Conservation (phyloP, 2,113 vertebrate genomes). For the Sebastes schlegelii region DNA sequence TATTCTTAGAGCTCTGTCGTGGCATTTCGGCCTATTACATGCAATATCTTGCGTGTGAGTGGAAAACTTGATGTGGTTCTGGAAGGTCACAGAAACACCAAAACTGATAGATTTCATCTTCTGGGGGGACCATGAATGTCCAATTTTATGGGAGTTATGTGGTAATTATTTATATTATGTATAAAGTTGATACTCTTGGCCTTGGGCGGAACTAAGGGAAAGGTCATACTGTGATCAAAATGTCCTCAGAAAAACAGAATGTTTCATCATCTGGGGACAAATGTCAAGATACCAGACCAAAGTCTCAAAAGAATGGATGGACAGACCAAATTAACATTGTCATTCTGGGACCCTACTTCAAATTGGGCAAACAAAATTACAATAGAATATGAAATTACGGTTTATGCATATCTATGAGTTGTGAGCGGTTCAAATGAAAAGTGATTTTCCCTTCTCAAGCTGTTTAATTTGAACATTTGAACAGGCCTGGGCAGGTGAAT, state of each 20-base stretch:
- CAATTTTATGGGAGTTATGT: too few species aligned
- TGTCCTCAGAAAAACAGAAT: neutral
- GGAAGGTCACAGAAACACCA: neutral
- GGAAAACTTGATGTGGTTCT: neutral
- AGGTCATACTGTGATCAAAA: too few species aligned
- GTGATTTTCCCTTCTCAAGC: neutral
- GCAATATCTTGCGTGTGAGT: neutral
- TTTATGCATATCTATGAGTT: neutral
- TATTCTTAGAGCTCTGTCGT: neutral
- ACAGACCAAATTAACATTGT: neutral
- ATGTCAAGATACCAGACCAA: too few species aligned
- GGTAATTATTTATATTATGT: neutral
- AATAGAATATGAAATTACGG: neutral
- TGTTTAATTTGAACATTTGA: neutral
- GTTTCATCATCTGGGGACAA: neutral
- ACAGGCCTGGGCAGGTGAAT: neutral
- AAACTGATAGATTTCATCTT: neutral
- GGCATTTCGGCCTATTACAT: too few species aligned
- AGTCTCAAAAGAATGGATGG: neutral
- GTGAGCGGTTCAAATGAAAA: neutral
- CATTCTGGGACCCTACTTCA: neutral
- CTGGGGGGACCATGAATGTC: neutral
- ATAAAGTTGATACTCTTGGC: neutral
- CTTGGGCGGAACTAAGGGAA: neutral
- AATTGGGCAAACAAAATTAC: too few species aligned